Conservation (phyloP, 2,797 vertebrate genomes). For the Xerus rutilus region DNA sequence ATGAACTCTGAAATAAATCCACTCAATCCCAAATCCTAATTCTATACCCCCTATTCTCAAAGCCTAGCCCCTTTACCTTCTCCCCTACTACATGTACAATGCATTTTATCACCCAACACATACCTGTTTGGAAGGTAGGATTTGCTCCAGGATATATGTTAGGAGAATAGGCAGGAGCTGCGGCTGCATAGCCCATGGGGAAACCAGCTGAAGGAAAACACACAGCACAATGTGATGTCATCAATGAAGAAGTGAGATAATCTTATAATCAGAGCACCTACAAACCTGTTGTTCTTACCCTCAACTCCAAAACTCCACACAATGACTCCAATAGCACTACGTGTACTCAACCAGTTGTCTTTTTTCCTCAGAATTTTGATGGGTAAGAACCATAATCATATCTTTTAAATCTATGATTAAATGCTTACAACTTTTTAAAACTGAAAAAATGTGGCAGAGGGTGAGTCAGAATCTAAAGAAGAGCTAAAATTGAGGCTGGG, state of each 20-base stretch:
- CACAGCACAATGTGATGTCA: constrained; percentile 64
- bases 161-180: constrained; percentile 95
- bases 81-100: neutral
- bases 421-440: constrained; percentile 1
- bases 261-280: neutral
- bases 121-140: constrained; percentile 96
- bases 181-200: constrained; percentile 96
- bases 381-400: neutral
- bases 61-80: neutral
- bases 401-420: constrained; percentile 29
- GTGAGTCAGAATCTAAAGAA: neutral
- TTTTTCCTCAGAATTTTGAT: constrained; percentile 8
- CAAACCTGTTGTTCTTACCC: neutral
- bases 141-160: constrained; percentile 96
- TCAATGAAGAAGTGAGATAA: neutral
- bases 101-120: neutral
- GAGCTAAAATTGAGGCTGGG: neutral
- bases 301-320: neutral
- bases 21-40: constrained; percentile 1
- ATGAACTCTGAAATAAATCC: neutral
- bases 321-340: neutral
- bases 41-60: neutral
- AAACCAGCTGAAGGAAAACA: constrained; percentile 92
- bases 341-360: neutral
- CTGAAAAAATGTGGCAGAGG: neutral